Evolutionary conservation across 2,888 invertebrate genomes (phyloP).

Genomic region (Aproaerema taeniolella): DNA sequence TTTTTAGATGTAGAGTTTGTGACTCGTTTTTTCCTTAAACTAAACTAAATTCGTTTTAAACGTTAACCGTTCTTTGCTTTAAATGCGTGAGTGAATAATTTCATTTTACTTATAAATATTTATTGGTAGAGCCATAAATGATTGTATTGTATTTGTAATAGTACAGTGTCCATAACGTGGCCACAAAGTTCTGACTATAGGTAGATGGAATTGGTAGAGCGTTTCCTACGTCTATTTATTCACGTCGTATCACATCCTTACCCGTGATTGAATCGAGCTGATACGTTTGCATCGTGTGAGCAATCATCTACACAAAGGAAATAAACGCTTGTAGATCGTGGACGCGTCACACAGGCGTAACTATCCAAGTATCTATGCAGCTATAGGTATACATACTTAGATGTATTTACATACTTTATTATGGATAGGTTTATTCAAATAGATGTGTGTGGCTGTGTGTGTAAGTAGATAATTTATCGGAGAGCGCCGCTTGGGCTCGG

Average conservation of each 20-base stretch:
- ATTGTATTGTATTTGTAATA: too few species aligned
- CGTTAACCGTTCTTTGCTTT: too few species aligned
- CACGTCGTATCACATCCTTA: constrained; percentile 20
- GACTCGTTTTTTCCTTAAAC: too few species aligned
- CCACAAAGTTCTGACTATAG: too few species aligned
- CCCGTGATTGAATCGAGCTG: constrained; percentile 28
- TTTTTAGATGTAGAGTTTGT: too few species aligned
- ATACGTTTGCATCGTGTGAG: constrained; percentile 21
- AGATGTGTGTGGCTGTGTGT: constrained; percentile 35
- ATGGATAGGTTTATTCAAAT: constrained; percentile 15
- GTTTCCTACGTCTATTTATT: too few species aligned
- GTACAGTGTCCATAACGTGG: too few species aligned
- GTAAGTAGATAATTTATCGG: constrained; percentile 58
- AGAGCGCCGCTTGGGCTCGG: constrained; percentile 34
- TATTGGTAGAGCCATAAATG: too few species aligned
- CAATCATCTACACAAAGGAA: constrained; percentile 49
- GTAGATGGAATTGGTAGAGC: too few species aligned
- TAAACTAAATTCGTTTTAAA: too few species aligned
- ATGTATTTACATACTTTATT: constrained; percentile 22
- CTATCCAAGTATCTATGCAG: constrained; percentile 19
- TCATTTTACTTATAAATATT: too few species aligned
- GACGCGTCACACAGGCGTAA: constrained; percentile 30
- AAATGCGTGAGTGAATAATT: too few species aligned
- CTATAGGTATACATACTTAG: constrained; percentile 26
- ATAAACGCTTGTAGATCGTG: constrained; percentile 32